Conservation (phyloP, 2,797 vertebrate genomes). For the Apodemus agrarius region DNA sequence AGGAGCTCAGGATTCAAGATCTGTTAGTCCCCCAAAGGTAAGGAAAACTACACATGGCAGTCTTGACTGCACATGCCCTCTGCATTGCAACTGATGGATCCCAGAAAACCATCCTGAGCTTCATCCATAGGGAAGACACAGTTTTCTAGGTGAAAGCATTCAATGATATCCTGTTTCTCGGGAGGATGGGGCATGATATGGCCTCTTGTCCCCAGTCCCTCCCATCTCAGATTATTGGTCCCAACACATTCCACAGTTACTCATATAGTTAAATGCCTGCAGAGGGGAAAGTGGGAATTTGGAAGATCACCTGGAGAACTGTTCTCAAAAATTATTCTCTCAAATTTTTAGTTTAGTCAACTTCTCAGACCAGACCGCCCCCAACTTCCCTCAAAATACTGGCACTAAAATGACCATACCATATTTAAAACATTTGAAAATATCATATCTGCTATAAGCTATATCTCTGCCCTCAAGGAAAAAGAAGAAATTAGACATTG, state of each 20-base stretch:
- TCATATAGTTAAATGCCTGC: background rate
- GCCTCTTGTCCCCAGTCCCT: background rate
- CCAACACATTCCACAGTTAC: background rate
- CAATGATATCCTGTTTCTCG: background rate
- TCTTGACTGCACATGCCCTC: background rate
- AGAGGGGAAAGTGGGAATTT: background rate
- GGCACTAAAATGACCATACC: background rate
- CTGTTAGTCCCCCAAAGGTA: background rate
- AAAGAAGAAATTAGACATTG: background rate
- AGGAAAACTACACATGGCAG: background rate
- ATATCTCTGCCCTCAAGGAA: background rate
- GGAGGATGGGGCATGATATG: background rate
- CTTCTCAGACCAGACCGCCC: background rate
- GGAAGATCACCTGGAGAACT: background rate
- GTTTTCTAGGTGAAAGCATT: background rate
- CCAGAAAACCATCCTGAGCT: background rate
- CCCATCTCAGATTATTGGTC: background rate
- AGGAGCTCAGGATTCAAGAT: background rate
- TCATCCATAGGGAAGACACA: background rate
- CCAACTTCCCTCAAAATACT: background rate
- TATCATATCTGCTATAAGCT: background rate
- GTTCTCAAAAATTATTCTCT: background rate
- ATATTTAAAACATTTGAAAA: constrained; percentile 1
- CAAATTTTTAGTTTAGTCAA: background rate
- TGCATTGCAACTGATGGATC: background rate